Evolutionary conservation across 2,888 invertebrate genomes (phyloP).

Genomic region (Pyrrhia umbra): DNA sequence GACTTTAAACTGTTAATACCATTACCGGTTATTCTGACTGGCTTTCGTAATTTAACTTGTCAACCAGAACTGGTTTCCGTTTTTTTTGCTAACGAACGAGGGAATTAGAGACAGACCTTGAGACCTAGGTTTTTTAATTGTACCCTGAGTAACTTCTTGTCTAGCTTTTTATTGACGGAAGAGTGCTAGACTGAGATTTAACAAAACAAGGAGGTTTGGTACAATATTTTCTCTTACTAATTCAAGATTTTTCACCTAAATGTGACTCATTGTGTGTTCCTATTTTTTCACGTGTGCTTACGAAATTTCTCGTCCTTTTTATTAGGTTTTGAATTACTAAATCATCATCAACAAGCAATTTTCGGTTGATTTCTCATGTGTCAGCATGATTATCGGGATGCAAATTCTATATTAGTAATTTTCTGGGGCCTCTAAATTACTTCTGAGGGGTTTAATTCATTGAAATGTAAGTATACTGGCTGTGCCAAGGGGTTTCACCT

Average conservation of each 20-base stretch:
- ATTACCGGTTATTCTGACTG: background rate
- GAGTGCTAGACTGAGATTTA: background rate
- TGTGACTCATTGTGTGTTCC: too few relatives aligned
- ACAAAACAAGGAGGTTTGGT: background rate
- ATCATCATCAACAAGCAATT: too few relatives aligned
- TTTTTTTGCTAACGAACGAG: background rate
- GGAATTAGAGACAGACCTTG: constrained; percentile 17
- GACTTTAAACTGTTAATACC: background rate
- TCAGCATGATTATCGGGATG: background rate
- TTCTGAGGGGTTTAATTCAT: background rate
- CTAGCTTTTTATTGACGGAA: background rate
- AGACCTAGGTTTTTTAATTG: background rate
- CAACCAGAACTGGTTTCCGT: constrained; percentile 2
- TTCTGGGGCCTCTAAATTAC: constrained; percentile 1
- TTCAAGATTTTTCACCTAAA: too few relatives aligned
- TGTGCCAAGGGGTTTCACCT: too few relatives aligned
- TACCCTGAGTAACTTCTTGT: constrained; percentile 20
- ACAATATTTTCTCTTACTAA: background rate
- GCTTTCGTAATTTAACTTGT: constrained; percentile 4
- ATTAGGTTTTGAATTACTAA: too few relatives aligned
- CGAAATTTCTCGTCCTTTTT: too few relatives aligned
- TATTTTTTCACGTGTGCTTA: too few relatives aligned
- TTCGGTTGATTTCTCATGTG: too few relatives aligned
- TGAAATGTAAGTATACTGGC: background rate
- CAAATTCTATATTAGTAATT: background rate